A percentile compares a stretch with the other conserved stretches of the same genome.
phyloP scores from a whole-genome alignment of 2,797 vertebrate genomes.

The Nothura maculosa region DNA sequence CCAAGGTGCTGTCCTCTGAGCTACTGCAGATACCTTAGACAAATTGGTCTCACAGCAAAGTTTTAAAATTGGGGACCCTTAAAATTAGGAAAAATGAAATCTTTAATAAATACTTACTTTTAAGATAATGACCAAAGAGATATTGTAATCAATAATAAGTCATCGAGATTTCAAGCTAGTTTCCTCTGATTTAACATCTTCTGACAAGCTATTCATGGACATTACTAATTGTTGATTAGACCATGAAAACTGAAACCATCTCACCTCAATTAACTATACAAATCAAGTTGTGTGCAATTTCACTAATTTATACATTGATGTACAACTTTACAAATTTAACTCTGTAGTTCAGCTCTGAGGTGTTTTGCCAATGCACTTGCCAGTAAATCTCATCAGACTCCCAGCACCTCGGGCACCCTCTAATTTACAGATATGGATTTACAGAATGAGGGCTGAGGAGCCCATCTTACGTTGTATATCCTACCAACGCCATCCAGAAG shows the following conservation, averaged over 20 bases:
- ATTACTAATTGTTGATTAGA: background rate
- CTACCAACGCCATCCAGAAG: background rate
- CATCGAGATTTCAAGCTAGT: background rate
- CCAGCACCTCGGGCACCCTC: rapidly evolving
- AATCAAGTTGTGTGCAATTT: background rate
- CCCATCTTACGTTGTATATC: background rate
- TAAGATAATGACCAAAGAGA: background rate
- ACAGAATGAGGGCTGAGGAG: background rate
- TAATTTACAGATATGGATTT: background rate
- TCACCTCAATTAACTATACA: background rate
- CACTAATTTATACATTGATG: background rate
- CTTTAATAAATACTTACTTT: background rate
- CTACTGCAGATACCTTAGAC: background rate
- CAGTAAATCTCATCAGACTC: background rate
- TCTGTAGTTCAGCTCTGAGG: background rate
- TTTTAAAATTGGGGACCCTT: background rate
- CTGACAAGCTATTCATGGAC: background rate
- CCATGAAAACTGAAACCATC: background rate
- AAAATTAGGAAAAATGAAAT: background rate
- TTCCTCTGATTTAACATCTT: background rate
- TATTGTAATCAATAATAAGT: background rate
- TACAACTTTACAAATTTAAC: background rate
- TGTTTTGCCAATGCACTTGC: background rate
- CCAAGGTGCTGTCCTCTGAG: background rate
- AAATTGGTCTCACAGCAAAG: background rate